phyloP scores from a whole-genome alignment of 2,797 vertebrate genomes.

The Apodemus agrarius region DNA sequence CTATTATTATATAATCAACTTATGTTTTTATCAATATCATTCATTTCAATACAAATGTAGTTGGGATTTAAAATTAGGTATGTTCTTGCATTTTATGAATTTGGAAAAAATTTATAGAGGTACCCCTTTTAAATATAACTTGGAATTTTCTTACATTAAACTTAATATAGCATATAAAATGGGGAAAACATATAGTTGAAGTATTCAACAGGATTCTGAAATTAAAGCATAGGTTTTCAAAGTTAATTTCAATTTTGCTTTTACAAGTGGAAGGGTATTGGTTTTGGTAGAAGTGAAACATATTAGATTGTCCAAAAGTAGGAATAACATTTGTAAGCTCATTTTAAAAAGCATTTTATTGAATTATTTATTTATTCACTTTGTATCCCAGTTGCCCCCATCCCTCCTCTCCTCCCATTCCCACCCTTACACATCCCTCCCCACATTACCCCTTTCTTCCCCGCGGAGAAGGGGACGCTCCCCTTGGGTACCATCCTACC shows the following conservation, averaged over 20 bases:
- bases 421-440: neutral
- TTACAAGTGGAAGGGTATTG: slow-evolving; percentile 10
- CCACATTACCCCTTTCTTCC: neutral
- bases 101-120: neutral
- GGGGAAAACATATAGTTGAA: neutral
- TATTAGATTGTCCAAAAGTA: slow-evolving; percentile 4
- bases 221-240: slow-evolving; percentile 29
- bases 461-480: neutral
- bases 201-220: neutral
- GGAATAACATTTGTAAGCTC: neutral
- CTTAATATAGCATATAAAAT: neutral
- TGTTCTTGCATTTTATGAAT: slow-evolving; percentile 24
- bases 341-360: neutral
- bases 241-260: slow-evolving; percentile 26
- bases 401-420: neutral
- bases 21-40: slow-evolving; percentile 19
- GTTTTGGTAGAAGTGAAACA: neutral
- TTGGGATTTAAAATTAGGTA: slow-evolving; percentile 28
- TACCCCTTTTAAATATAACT: slow-evolving; percentile 46
- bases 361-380: neutral
- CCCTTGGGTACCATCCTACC: neutral
- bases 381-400: neutral
- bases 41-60: slow-evolving; percentile 37
- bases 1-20: neutral
- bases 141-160: neutral